A percentile compares a stretch with the other conserved stretches of the same genome.
Conservation (phyloP, 2,888 invertebrate species). For the Troilus luridus region DNA sequence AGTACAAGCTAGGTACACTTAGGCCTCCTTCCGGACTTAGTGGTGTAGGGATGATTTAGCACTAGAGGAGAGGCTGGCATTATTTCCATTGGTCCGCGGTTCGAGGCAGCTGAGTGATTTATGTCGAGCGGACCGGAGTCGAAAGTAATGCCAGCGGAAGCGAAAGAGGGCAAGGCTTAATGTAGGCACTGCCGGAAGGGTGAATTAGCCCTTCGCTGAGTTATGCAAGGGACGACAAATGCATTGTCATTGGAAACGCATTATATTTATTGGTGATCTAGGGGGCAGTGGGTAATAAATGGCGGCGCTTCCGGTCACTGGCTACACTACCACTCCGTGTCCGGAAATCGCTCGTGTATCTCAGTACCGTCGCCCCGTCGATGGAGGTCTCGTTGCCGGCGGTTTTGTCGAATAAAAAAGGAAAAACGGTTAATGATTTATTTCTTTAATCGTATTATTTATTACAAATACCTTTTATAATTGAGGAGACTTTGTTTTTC, state of each 20-base stretch:
- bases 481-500: not conserved
- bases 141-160: conserved; percentile 37
- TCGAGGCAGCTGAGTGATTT: conserved; percentile 20
- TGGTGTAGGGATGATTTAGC: not conserved
- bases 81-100: not conserved
- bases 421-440: not conserved
- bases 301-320: conserved; percentile 62
- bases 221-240: conserved; percentile 61
- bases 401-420: not conserved
- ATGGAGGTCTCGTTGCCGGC: not conserved
- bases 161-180: conserved; percentile 13
- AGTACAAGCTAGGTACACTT: not conserved
- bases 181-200: conserved; percentile 43
- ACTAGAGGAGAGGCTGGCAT: not conserved
- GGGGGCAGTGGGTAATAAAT: conserved; percentile 60
- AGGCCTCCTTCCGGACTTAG: not conserved
- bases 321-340: not conserved
- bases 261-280: conserved; percentile 64
- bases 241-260: conserved; percentile 65
- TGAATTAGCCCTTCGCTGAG: conserved; percentile 53
- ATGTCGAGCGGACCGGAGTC: not conserved
- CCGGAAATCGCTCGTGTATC: conserved; percentile 53
- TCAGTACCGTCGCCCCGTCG: not conserved
- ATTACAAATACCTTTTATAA: not conserved
- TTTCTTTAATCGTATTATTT: not conserved